Percentiles rank a stretch among this genome's conserved stretches.
These are phyloP conservation scores for Troides oblongomaculatus DNA, from an alignment of 2,888 invertebrate genomes.

Conservation along the genomic window DNA sequence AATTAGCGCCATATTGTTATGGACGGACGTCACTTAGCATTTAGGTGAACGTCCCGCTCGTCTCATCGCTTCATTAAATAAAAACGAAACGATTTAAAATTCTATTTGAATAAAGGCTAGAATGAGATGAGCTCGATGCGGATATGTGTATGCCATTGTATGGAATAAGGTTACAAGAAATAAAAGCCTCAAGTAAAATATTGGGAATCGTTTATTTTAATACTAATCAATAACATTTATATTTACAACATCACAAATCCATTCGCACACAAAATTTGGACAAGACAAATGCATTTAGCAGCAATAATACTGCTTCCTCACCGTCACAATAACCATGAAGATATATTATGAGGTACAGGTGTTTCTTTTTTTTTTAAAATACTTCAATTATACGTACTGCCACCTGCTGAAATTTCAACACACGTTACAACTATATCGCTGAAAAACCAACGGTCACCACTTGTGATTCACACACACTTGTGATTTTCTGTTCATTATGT, in stretches of 20 bases:
- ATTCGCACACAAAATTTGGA: constrained; percentile 46
- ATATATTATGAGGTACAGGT: constrained; percentile 18
- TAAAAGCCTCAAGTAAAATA: constrained; percentile 46
- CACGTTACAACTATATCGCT: too few relatives aligned
- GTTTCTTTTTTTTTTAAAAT: too few relatives aligned
- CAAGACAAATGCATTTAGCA: constrained; percentile 62
- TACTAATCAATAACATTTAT: constrained; percentile 70
- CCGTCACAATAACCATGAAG: constrained; percentile 37
- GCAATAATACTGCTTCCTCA: constrained; percentile 52
- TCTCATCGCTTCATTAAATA: too few relatives aligned
- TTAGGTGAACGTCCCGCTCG: too few relatives aligned
- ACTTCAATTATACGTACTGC: too few relatives aligned
- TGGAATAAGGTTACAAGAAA: constrained; percentile 28
- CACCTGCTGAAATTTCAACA: too few relatives aligned
- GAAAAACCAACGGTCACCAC: constrained; percentile 7
- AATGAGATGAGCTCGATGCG: too few relatives aligned
- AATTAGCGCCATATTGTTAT: too few relatives aligned
- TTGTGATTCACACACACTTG: neutral
- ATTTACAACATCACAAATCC: constrained; percentile 62
- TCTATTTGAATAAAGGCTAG: too few relatives aligned
- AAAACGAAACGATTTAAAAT: too few relatives aligned
- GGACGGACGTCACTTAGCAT: too few relatives aligned
- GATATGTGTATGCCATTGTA: too few relatives aligned
- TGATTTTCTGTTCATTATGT: constrained; percentile 10
- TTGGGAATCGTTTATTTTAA: constrained; percentile 65